Base-by-base conservation (phyloP, 2,797 vertebrate genomes). In the Petrocephalus sullivani region DNA sequence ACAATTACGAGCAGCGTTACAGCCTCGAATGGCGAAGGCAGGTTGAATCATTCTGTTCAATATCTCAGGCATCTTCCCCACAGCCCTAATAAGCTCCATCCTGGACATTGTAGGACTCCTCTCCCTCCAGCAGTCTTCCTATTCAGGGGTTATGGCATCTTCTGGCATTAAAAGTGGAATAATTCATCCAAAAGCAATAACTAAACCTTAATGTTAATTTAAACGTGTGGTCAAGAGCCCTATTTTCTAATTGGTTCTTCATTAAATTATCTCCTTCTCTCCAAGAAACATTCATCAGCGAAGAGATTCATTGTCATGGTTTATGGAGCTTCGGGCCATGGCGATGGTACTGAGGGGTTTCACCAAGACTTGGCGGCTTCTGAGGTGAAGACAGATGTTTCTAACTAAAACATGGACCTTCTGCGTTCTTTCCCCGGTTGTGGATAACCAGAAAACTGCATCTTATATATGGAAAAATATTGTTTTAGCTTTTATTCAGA, bases 11-110 rank as follows among this genome's bases (percentile, higher is more conserved):
- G 83, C 10, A 33, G 54, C 21, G 14, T 60, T n/a, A 86, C 83
- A 60, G 28, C 53, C 23, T 86, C 37, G 60, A 51, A 85, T 75
- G n/a, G 64, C 87, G 87, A n/a, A 58, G 67, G 71, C 61, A 58
- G 78, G 89, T 60, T 89, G 87, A 89, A 86, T 89, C 54, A 89
- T 89, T 88, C 41, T 89, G 37, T 78, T 86, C 82, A 89, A 86
- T 88, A 85, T 51, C 41, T 2, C 46, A 10, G 49, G 85, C 28
- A 46, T 71, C 64, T 16, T 28, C 71, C 41, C 71, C 37, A n/a
- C 37, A 78, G 71, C 37, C 14, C 33, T 78, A 78, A 78, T 78
- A 46, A 49, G 33, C 41, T 46, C 37, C 41, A 8, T 78, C 41
- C 14, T 78, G 71, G 71, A 78, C 71, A 78, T 49, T 49, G 37